These are phyloP conservation scores for Cyrtodaria siliqua DNA, from an alignment of 2,888 invertebrate species.

Conservation along the genomic window DNA sequence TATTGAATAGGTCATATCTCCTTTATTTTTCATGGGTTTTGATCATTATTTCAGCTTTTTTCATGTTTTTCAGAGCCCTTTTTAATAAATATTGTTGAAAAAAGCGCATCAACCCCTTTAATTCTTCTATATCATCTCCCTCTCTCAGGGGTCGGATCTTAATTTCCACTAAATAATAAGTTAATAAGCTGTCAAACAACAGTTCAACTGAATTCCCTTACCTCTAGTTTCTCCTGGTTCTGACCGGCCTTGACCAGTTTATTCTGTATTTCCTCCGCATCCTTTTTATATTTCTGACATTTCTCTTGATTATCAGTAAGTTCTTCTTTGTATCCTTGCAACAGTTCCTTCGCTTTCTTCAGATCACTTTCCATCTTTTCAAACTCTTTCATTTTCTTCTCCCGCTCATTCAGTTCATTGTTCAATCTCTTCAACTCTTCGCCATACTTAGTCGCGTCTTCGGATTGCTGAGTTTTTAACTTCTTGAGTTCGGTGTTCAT, in stretches of 20 bases:
- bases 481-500: slow-evolving; percentile 63
- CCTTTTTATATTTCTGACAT: slow-evolving; percentile 45
- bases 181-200: too few species aligned
- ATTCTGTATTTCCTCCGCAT: slow-evolving; percentile 37
- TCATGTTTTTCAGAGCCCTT: too few species aligned
- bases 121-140: too few species aligned
- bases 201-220: slow-evolving; percentile 7
- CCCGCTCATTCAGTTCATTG: slow-evolving; percentile 40
- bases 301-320: slow-evolving; percentile 54
- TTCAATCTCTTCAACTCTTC: slow-evolving; percentile 44
- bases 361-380: slow-evolving; percentile 56
- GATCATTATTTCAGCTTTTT: too few species aligned
- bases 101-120: too few species aligned
- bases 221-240: slow-evolving; percentile 57
- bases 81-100: too few species aligned
- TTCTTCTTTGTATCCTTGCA: slow-evolving; percentile 59
- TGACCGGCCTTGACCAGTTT: slow-evolving; percentile 45
- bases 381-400: slow-evolving; percentile 44
- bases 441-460: slow-evolving; percentile 11
- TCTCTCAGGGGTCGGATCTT: too few species aligned
- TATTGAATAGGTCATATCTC: too few species aligned
- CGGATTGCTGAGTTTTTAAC: slow-evolving; percentile 36
- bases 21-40: too few species aligned
- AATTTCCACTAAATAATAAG: too few species aligned
- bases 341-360: slow-evolving; percentile 58